A percentile compares a stretch with the other conserved stretches of the same genome.
Evolutionary conservation across 2,113 vertebrate genomes (phyloP).

Genomic region (Microcebus lehilahytsara): DNA sequence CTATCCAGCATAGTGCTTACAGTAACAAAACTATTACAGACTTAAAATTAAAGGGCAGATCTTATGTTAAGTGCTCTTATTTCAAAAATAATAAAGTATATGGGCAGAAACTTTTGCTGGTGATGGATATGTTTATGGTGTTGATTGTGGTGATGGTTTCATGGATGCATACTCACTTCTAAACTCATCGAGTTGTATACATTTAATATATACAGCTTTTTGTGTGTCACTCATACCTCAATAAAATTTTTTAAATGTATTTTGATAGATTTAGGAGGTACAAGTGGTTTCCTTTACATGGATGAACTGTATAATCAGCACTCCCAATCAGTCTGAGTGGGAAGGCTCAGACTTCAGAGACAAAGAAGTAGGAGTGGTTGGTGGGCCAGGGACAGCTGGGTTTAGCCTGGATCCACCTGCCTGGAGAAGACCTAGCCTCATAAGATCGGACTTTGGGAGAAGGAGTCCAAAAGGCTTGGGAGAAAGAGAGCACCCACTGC

Average conservation of each 20-base stretch:
- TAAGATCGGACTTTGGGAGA: not conserved
- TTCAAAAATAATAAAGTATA: too few species aligned
- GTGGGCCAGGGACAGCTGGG: not conserved
- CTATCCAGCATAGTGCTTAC: not conserved
- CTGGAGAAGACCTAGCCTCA: not conserved
- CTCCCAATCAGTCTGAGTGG: not conserved
- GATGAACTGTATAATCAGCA: too few species aligned
- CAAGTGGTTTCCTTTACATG: too few species aligned
- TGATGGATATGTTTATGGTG: too few species aligned
- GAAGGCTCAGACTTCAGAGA: slow-evolving; percentile 52
- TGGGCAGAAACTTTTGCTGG: too few species aligned
- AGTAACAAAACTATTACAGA: not conserved
- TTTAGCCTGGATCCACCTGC: not conserved
- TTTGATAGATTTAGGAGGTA: too few species aligned
- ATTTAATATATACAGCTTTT: too few species aligned
- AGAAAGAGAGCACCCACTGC: rapidly evolving
- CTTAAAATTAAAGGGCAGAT: too few species aligned
- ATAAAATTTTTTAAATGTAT: too few species aligned
- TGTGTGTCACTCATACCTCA: too few species aligned
- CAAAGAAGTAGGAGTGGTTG: slow-evolving; percentile 13
- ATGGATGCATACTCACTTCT: not conserved
- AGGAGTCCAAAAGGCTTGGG: not conserved
- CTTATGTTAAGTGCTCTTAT: too few species aligned
- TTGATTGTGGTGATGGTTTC: not conserved
- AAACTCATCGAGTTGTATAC: too few species aligned